Evolutionary conservation across 1,140 invertebrate genomes (phyloP).

Genomic region (Eciton burchellii): DNA sequence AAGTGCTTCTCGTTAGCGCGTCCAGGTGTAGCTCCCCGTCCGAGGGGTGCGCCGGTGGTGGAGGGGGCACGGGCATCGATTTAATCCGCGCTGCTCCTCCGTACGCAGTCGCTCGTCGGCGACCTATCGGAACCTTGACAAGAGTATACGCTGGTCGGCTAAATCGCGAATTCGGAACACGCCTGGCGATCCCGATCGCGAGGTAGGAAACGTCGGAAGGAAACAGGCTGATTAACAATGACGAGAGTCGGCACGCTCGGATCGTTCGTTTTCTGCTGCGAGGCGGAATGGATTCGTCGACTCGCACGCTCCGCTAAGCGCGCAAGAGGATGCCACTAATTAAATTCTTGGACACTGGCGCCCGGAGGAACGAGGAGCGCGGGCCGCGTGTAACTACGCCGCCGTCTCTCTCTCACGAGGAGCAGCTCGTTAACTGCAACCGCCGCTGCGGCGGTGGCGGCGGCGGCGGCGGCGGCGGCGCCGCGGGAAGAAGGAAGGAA

Average conservation of each 20-base stretch:
- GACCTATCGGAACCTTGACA: no score
- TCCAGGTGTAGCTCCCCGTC: not conserved
- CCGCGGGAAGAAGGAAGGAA: conserved; percentile 43
- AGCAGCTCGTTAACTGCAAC: conserved; percentile 66
- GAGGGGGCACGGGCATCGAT: not conserved
- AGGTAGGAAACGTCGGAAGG: not conserved
- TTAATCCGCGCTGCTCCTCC: not conserved
- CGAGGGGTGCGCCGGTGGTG: not conserved
- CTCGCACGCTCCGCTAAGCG: conserved; percentile 49
- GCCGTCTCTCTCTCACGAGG: conserved; percentile 40
- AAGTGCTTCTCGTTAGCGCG: not conserved
- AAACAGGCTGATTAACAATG: not conserved
- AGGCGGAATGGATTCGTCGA: conserved; percentile 56
- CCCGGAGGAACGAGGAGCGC: conserved; percentile 60
- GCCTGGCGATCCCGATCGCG: not conserved
- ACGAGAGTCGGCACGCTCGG: not conserved
- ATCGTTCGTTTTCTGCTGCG: conserved; percentile 9
- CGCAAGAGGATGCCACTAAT: conserved; percentile 69
- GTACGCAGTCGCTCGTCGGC: not conserved
- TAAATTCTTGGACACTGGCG: conserved; percentile 71
- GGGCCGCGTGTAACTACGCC: not conserved
- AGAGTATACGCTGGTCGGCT: no score
- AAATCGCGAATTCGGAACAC: no score
- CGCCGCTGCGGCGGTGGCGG: conserved; percentile 65
- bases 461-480: conserved; percentile 63